Evolutionary conservation across 2,113 vertebrate species (phyloP).

Genomic region (Alosa alosa): DNA sequence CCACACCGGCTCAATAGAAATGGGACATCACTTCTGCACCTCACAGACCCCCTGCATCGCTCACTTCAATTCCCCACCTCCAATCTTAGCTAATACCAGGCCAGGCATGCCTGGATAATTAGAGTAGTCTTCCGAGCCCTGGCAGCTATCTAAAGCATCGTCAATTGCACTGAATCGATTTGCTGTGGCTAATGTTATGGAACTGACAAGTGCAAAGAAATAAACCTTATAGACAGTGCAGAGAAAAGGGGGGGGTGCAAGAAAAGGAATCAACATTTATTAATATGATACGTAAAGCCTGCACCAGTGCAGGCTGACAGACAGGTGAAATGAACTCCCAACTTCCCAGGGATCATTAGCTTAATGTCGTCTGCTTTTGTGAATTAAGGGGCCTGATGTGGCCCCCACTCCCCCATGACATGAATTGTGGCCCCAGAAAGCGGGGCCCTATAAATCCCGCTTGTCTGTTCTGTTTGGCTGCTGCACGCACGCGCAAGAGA

Average conservation of each 20-base stretch:
- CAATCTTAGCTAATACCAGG: not conserved
- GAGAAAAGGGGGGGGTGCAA: not conserved
- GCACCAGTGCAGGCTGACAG: not conserved
- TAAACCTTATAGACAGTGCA: not conserved
- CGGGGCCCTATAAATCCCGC: not conserved
- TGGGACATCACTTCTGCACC: not conserved
- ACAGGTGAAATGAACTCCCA: not conserved
- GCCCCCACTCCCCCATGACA: not conserved
- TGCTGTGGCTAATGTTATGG: conserved; percentile 10
- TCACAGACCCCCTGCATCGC: not conserved
- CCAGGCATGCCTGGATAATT: not conserved
- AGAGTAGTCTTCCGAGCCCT: not conserved
- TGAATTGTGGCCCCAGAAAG: not conserved
- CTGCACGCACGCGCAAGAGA: no score
- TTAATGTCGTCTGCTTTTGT: conserved; percentile 7
- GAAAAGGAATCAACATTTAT: not conserved
- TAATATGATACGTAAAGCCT: not conserved
- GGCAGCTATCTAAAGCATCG: not conserved
- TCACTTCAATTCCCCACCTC: not conserved
- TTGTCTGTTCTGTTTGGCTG: not conserved
- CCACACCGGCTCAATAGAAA: not conserved
- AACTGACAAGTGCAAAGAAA: not conserved
- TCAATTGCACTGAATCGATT: not conserved
- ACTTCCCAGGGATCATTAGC: conserved; percentile 22
- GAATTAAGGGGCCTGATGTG: not conserved